Conservation (phyloP, 2,888 invertebrate species). For the Drosophila formosana region DNA sequence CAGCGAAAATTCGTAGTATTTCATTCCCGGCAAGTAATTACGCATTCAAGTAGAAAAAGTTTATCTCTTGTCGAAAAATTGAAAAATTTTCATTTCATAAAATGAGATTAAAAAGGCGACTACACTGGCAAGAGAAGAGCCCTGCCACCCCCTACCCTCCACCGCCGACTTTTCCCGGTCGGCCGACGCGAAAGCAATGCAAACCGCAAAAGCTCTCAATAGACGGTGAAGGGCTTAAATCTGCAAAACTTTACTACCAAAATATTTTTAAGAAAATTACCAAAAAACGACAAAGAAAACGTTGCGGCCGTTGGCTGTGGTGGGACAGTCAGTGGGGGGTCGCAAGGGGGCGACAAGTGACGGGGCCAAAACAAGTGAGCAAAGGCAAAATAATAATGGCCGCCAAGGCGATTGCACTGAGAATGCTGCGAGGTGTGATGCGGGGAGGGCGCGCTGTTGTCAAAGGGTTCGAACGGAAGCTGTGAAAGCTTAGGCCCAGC, state of each 20-base stretch:
- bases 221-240: conserved; percentile 72
- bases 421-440: not conserved
- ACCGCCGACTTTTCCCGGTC: not conserved
- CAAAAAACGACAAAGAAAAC: conserved; percentile 60
- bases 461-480: conserved; percentile 54
- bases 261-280: conserved; percentile 78
- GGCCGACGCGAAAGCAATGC: conserved; percentile 46
- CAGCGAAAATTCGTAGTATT: conserved; percentile 63
- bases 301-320: conserved; percentile 14
- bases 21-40: conserved; percentile 72
- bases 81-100: conserved; percentile 81
- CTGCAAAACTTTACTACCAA: conserved; percentile 71
- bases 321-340: not conserved
- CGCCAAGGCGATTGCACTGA: conserved; percentile 51
- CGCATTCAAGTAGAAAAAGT: conserved; percentile 81
- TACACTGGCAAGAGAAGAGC: not conserved
- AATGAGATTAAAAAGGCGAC: conserved; percentile 76
- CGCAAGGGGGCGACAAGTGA: not conserved
- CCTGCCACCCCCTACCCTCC: not conserved
- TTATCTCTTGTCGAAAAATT: conserved; percentile 80
- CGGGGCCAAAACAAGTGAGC: conserved; percentile 40
- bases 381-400: conserved; percentile 74
- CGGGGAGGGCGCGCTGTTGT: conserved; percentile 4
- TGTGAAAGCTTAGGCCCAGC: conserved; percentile 45
- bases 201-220: conserved; percentile 69